phyloP scores from a whole-genome alignment of 2,797 vertebrate species.

The Chiloscyllium punctatum region DNA sequence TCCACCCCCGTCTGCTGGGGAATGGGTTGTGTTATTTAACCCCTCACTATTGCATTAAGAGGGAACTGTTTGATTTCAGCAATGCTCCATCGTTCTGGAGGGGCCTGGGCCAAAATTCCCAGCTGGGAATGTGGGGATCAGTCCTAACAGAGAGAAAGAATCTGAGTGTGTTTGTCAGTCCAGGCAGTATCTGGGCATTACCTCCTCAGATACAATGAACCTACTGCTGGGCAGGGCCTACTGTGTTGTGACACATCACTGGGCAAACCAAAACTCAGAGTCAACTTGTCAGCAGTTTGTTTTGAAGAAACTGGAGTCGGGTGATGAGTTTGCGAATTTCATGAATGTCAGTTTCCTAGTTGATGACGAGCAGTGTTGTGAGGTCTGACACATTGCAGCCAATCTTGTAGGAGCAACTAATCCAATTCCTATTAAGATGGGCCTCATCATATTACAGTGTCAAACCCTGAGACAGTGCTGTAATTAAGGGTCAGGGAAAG shows the following conservation, averaged over 20 bases:
- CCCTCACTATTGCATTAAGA: too few species aligned
- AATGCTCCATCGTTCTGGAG: too few species aligned
- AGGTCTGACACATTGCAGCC: background rate
- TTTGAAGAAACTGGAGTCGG: background rate
- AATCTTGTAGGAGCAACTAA: background rate
- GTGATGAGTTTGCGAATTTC: background rate
- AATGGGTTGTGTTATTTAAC: too few species aligned
- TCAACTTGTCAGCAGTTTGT: background rate
- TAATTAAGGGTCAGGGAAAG: background rate
- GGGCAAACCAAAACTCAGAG: background rate
- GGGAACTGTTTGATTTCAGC: too few species aligned
- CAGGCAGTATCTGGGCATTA: too few species aligned
- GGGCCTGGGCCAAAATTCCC: too few species aligned
- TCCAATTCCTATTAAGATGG: background rate
- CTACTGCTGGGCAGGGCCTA: too few species aligned
- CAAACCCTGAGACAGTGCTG: background rate
- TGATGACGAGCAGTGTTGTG: background rate
- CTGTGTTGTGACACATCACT: background rate
- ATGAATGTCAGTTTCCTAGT: background rate
- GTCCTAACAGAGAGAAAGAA: too few species aligned
- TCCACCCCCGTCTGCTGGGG: too few species aligned
- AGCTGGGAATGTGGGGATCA: too few species aligned
- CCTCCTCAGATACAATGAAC: too few species aligned
- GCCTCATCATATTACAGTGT: background rate
- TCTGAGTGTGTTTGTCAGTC: too few species aligned